phyloP scores from a whole-genome alignment of 2,888 invertebrate species.

The Silvanus unidentatus region DNA sequence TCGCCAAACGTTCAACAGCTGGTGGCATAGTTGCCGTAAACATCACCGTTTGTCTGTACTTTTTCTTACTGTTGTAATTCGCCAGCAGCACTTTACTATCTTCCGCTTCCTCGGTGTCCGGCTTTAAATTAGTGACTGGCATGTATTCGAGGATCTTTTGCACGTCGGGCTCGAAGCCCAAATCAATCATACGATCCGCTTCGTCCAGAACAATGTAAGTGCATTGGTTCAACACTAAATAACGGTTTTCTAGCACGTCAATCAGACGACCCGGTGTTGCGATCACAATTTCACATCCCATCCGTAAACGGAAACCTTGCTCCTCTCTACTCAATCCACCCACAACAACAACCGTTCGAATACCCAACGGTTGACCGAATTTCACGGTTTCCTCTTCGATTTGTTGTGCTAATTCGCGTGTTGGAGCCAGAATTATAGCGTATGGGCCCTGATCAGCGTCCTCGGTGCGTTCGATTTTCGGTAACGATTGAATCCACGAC shows the following conservation, averaged over 20 bases:
- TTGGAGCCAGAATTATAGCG: slow-evolving; percentile 97
- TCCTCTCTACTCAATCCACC: slow-evolving; percentile 96
- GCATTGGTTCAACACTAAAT: slow-evolving; percentile 93
- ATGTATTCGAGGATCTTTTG: slow-evolving; percentile 96
- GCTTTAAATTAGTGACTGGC: slow-evolving; percentile 97
- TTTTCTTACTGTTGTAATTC: slow-evolving; percentile 93
- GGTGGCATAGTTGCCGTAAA: slow-evolving; percentile 99
- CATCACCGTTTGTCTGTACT: slow-evolving; percentile 99
- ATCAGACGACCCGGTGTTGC: slow-evolving; percentile 99
- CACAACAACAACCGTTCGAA: slow-evolving; percentile 96
- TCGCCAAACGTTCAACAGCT: slow-evolving; percentile 91
- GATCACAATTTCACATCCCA: slow-evolving; percentile 99
- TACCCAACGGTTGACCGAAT: slow-evolving; percentile 87
- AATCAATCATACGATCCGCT: slow-evolving; percentile 99
- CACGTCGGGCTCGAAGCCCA: slow-evolving; percentile 98
- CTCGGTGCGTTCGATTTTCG: slow-evolving; percentile 88
- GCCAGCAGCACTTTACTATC: slow-evolving; percentile 71
- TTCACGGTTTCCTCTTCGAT: slow-evolving; percentile 99
- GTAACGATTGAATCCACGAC: slow-evolving; percentile 96
- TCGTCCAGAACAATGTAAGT: slow-evolving; percentile 95
- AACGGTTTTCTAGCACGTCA: slow-evolving; percentile 92
- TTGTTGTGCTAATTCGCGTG: slow-evolving; percentile 98
- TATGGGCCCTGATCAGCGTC: slow-evolving; percentile 96
- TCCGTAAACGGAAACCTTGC: slow-evolving; percentile 91
- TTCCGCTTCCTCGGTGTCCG: slow-evolving; percentile 97